These are phyloP conservation scores for Magallana angulata DNA, from an alignment of 1,140 invertebrate genomes.

Conservation along the genomic window DNA sequence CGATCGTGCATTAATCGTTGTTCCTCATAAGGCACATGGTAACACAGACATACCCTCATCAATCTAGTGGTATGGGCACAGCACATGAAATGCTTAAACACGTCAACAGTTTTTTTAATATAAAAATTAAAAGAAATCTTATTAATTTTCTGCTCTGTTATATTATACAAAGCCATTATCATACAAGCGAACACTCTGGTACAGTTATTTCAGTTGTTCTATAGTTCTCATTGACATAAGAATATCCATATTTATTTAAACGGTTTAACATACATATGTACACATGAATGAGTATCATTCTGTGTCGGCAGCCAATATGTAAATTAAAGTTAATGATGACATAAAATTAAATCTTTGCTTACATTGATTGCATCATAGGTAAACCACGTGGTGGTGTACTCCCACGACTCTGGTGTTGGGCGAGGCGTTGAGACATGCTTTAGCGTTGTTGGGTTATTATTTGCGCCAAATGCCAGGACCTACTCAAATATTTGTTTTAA, in stretches of 20 bases:
- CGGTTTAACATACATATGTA: too few species aligned
- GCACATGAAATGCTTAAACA: conserved; percentile 11
- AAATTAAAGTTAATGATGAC: too few species aligned
- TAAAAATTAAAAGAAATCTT: too few species aligned
- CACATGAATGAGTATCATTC: too few species aligned
- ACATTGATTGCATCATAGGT: background rate
- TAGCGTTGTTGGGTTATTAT: background rate
- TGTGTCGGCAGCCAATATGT: too few species aligned
- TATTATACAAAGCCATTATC: too few species aligned
- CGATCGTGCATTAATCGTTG: background rate
- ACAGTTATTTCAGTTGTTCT: too few species aligned
- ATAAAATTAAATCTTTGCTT: background rate
- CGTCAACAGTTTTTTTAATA: background rate
- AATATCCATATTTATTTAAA: too few species aligned
- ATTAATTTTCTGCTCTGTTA: too few species aligned
- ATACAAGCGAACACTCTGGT: too few species aligned
- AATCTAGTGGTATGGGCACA: background rate
- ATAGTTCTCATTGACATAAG: too few species aligned
- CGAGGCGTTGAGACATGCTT: background rate
- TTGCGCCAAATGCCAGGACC: background rate
- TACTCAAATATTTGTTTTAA: background rate
- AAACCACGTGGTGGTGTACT: background rate
- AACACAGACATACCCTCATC: background rate
- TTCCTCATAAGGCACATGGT: background rate
- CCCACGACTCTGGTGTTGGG: background rate